Conservation (phyloP, 2,797 vertebrate genomes). For the Lindbergichthys nudifrons region DNA sequence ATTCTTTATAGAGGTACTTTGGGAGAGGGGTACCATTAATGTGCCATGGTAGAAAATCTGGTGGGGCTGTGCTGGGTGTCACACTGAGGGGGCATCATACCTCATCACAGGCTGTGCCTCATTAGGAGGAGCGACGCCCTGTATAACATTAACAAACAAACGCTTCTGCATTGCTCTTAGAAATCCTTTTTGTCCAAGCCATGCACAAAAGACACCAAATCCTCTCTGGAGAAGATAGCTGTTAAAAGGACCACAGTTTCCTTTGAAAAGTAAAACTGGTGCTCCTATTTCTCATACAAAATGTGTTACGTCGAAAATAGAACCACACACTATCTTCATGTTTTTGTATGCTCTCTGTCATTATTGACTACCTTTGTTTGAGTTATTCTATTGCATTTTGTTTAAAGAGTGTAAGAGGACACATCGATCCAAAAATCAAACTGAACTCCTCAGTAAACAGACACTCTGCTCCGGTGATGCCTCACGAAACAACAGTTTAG, state of each 20-base stretch:
- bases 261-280: neutral
- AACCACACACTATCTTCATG: neutral
- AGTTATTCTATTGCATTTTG: conserved; percentile 43
- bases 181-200: conserved; percentile 17
- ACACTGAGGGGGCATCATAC: conserved; percentile 53
- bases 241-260: conserved; percentile 9
- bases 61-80: conserved; percentile 53
- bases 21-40: conserved; percentile 64
- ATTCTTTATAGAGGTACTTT: conserved; percentile 76
- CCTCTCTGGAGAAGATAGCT: neutral
- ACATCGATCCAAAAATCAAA: conserved; percentile 70
- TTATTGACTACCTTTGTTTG: conserved; percentile 47
- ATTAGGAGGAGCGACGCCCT: conserved; percentile 55
- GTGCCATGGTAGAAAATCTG: conserved; percentile 60
- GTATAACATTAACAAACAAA: conserved; percentile 47
- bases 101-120: conserved; percentile 45
- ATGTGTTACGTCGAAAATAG: neutral
- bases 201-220: neutral
- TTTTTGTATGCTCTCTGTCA: conserved; percentile 9
- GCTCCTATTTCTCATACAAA: conserved; percentile 7
- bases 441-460: conserved; percentile 38
- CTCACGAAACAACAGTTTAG: conserved; percentile 38
- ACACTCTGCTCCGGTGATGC: conserved; percentile 31
- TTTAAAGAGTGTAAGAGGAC: conserved; percentile 47
- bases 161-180: conserved; percentile 31